Conservation (phyloP, 2,888 invertebrate species). For the Nebria salina region DNA sequence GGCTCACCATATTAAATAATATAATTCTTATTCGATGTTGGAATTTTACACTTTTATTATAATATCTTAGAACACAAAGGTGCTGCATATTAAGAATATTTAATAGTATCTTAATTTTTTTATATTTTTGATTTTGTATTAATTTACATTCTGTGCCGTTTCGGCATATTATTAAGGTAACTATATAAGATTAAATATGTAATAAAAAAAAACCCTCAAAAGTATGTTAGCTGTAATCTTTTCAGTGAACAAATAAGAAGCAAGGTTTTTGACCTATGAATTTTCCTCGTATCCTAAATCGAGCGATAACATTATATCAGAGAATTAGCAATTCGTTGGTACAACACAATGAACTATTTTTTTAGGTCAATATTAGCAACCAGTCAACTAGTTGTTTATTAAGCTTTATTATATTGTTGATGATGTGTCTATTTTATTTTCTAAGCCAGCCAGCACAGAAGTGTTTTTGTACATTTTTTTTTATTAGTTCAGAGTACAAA, state of each 20-base stretch:
- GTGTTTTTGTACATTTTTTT: not conserved
- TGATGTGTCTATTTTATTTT: not conserved
- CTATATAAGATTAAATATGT: not conserved
- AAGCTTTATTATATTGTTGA: not conserved
- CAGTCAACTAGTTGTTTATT: not conserved
- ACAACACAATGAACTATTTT: not conserved
- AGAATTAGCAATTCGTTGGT: not conserved
- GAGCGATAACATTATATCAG: not conserved
- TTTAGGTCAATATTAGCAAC: slow-evolving; percentile 1
- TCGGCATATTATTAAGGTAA: too few relatives aligned
- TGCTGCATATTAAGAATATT: too few relatives aligned
- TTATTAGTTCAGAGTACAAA: not conserved
- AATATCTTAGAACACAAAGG: not conserved
- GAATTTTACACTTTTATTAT: not conserved
- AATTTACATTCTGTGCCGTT: too few relatives aligned
- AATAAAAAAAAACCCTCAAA: not conserved
- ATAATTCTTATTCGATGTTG: not conserved
- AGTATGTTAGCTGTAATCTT: not conserved
- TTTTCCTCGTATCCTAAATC: not conserved
- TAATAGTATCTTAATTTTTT: too few relatives aligned
- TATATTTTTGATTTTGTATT: too few relatives aligned
- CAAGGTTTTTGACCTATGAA: not conserved
- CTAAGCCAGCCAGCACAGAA: not conserved
- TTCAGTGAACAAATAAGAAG: not conserved
- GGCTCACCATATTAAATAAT: not conserved